Base-by-base conservation (phyloP, 2,888 invertebrate species). In the Fragum whitleyi region DNA sequence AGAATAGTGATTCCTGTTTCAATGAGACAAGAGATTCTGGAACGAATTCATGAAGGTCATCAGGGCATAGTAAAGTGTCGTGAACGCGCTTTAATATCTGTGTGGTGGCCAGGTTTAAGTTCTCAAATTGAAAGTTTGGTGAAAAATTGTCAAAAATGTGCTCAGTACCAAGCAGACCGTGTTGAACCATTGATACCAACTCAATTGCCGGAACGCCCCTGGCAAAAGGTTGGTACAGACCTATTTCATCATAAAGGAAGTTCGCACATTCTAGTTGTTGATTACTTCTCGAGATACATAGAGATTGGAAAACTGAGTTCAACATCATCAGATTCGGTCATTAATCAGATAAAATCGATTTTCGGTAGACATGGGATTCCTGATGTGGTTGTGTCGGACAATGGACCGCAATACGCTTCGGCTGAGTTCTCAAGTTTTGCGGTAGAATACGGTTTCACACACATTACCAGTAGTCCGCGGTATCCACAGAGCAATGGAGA, bases 161-260 rank as follows among this genome's bases (percentile, higher is more conserved):
- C 70, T 61, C 79, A 84, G 72, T 47, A 79, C 29, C 29, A 55
- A 53, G 28, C 19, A n/a, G 81, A 81, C 42, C 73, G 74, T 51
- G 77, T 74, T 21, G 87, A 88, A 74, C 86, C 84, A 59, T 47
- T 87, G 28, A 74, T 79, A 29, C 70, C 83, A 28, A 51, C 79
- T 11, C 67, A 74, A 21, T 81, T 88, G 29, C 89, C 87, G 21
- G 42, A 75, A 28, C 77, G 74, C 47, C 87, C 87, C n/a, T 87
- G 87, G 89, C 79, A 87, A 74, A 87, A 67, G 23, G 74, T 88
- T 47, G 88, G 79, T 9, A 80, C 81, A 51, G 87, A 89, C 73
- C 65, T 90, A 39, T 86, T 87, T 53, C 71, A 88, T 28, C 70
- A 86, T n/a, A 84, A 81, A 57, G 76, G 80, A 7, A 42, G 73